Evolutionary conservation across 2,888 invertebrate genomes (phyloP), one percentile per base, ranked within the genome.

Genomic region (Himalopsyche kuldschensis): DNA sequence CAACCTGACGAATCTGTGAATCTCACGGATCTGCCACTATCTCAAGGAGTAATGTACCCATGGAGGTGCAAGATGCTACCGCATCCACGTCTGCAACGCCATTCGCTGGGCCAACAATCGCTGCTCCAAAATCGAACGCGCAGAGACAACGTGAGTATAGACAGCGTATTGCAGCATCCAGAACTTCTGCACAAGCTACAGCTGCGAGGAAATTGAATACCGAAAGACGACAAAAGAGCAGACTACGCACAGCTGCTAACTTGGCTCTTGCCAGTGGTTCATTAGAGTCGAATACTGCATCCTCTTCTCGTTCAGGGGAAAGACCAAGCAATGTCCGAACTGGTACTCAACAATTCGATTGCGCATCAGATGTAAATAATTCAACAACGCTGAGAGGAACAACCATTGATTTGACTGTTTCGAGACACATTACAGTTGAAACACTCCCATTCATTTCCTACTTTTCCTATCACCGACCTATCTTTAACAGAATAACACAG

Each of bases 181-280:
- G 55, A 55, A 55, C 55, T 55, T 55, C 55, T 55, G 55, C 55
- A 55, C 55, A 55, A 55, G 55, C 55, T 55, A 55, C 55, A 55
- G 55, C 55, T 55, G 55, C 55, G 55, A 55, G 55, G 55, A 55
- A 55, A 55, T 55, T 55, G 55, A 55, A 55, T 55, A 55, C 55
- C 55, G 5, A 55, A 55, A 55, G 55, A 55, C 55, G 55, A 55
- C 55, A 55, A 55, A 55, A 55, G 55, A 55, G 55, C 55, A 55
- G 55, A 55, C 55, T 55, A 87, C 87, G 88, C 86, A 63, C 86
- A 88, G 87, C 87, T 87, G 86, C 87, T 86, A 87, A 87, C 85
- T 87, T 82, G 85, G 86, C 85, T 87, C 41, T 86, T 86, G 86
- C 32, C 86, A 85, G 81, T 84, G 84, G 85, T 86, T 83, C 85